These are phyloP conservation scores for Melolontha melolontha DNA, from an alignment of 2,888 invertebrate species.

Conservation along the genomic window DNA sequence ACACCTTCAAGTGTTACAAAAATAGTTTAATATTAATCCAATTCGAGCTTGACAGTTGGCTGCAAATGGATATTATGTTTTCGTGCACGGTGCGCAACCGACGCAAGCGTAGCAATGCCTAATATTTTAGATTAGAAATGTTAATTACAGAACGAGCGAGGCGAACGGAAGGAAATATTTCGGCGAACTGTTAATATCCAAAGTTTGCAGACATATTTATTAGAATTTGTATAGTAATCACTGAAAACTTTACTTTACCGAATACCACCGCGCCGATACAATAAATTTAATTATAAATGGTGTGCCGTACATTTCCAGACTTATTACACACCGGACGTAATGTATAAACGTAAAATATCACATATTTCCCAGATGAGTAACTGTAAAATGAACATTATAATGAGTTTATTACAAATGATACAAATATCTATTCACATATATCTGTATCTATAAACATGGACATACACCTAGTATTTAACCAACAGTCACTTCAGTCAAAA, in stretches of 20 bases:
- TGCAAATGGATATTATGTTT: too few species aligned
- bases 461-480: too few species aligned
- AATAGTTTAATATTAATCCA: too few species aligned
- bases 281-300: slow-evolving; percentile 42
- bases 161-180: slow-evolving; percentile 40
- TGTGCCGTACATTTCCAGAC: slow-evolving; percentile 10
- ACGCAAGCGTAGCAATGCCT: slow-evolving; percentile 7
- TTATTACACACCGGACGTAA: too few species aligned
- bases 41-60: too few species aligned
- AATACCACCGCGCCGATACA: slow-evolving; percentile 36
- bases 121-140: slow-evolving; percentile 39
- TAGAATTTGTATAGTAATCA: slow-evolving; percentile 45
- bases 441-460: too few species aligned
- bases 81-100: neutral
- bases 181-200: slow-evolving; percentile 36
- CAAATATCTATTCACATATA: too few species aligned
- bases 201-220: slow-evolving; percentile 46
- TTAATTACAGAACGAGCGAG: slow-evolving; percentile 36
- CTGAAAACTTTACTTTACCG: slow-evolving; percentile 34
- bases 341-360: too few species aligned
- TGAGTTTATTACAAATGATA: too few species aligned
- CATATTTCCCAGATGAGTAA: neutral
- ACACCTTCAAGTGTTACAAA: too few species aligned
- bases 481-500: too few species aligned
- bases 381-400: too few species aligned